Evolutionary conservation across 2,113 vertebrate species (phyloP), one percentile per base, ranked within the genome.

Genomic region (Poeciliopsis turrubarensis): DNA sequence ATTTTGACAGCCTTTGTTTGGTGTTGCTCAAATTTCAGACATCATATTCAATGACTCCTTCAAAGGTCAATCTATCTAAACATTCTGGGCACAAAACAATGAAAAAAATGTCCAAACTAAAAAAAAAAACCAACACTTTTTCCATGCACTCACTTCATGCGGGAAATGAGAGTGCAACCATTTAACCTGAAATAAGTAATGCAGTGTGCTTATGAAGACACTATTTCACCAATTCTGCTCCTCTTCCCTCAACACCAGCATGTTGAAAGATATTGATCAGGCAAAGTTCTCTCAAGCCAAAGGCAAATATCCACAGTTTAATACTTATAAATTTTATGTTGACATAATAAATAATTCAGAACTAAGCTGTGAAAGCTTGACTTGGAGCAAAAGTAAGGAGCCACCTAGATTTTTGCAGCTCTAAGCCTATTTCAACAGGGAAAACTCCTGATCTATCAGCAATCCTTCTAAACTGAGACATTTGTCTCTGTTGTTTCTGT

Each of bases 381-480:
- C 62, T 86, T 75, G 47, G 25, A 57, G 67, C 22, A 32, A 57
- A 34, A 39, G 47, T 69, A 37, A n/a, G 71, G 54, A 65, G 60
- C 60, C 27, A 57, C 51, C 87, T 9, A 25, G 68, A 51, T 69
- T n/a, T 83, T 39, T 66, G 37, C 62, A 34, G 13, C 22, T 19
- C 13, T 64, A 61, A 34, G 31, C 69, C 79, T 54, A 60, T 75
- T 72, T 73, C 71, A 70, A 84, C 39, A 67, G 66, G 73, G 87
- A 89, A 89, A 29, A 66, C 73, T 84, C 75, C 81, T 83, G 83
- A 92, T 93, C 82, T 89, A 77, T 83, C 79, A 85, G 83, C 77
- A 85, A 93, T 92, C 86, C 86, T 61, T 70, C 75, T 92, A 92
- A 94, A 91, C 86, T 81, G 89, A 92, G 88, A 90, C 90, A 94